phyloP scores from a whole-genome alignment of 2,113 vertebrate genomes.

The Elachura formosa region DNA sequence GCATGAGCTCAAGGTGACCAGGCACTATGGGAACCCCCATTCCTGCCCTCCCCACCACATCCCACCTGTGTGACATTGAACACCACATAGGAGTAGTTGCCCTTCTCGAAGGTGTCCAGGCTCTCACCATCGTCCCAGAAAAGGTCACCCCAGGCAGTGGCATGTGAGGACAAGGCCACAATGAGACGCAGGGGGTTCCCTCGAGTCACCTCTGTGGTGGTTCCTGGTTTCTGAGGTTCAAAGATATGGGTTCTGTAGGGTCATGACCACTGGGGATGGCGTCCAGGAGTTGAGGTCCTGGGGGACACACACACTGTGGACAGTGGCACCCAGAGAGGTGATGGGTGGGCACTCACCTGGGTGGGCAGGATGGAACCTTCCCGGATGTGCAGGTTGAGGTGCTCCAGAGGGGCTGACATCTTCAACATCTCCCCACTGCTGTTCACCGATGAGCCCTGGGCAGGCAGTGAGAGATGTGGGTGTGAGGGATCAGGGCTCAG shows the following conservation, averaged over 20 bases:
- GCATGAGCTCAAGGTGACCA: background rate
- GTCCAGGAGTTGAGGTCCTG: background rate
- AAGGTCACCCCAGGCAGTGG: constrained; percentile 76
- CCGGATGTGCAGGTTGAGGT: constrained; percentile 83
- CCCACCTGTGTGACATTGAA: constrained; percentile 78
- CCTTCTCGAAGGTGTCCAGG: constrained; percentile 75
- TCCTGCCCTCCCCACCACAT: background rate
- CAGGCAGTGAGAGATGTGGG: rapidly evolving
- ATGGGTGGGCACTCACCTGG: constrained; percentile 65
- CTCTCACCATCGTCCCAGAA: constrained; percentile 87
- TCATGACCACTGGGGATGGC: rapidly evolving
- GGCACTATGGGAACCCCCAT: rapidly evolving
- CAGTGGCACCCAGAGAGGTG: background rate
- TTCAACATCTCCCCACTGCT: constrained; percentile 78
- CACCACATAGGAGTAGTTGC: constrained; percentile 75
- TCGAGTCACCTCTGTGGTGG: constrained; percentile 72
- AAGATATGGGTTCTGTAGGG: background rate
- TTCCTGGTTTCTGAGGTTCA: constrained; percentile 73
- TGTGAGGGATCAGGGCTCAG: background rate
- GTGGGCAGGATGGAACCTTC: constrained; percentile 80
- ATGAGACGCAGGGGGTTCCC: constrained; percentile 77
- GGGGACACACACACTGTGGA: rapidly evolving
- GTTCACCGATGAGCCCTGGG: constrained; percentile 72
- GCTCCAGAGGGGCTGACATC: constrained; percentile 78
- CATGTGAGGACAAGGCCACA: constrained; percentile 64